These are phyloP conservation scores for Drosophila aldrichi DNA, from an alignment of 2,888 invertebrate genomes.

Conservation along the genomic window DNA sequence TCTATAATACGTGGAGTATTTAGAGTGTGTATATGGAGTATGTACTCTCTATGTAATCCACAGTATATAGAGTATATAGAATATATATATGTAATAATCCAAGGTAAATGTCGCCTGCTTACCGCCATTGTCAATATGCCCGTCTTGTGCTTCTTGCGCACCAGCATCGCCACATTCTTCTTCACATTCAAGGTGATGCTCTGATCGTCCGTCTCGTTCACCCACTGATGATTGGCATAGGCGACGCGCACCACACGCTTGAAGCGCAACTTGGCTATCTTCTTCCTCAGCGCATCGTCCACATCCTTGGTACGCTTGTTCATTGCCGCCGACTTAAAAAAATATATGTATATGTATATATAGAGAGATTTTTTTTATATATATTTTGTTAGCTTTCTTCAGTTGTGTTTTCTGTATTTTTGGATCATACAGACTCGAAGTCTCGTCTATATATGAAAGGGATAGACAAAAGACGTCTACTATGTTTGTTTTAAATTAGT, in stretches of 20 bases:
- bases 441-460: neutral
- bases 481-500: neutral
- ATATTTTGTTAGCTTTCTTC: neutral
- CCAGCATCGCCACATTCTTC: slow-evolving; percentile 62
- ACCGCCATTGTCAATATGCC: slow-evolving; percentile 62
- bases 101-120: slow-evolving; percentile 31
- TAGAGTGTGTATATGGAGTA: neutral
- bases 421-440: neutral
- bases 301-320: slow-evolving; percentile 41
- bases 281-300: slow-evolving; percentile 31
- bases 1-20: no score
- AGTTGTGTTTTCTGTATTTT: neutral
- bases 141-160: slow-evolving; percentile 62
- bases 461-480: neutral
- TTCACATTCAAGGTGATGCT: slow-evolving; percentile 59
- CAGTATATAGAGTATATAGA: neutral
- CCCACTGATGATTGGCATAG: slow-evolving; percentile 48
- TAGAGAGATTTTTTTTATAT: neutral
- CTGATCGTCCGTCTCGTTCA: slow-evolving; percentile 50
- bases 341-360: neutral
- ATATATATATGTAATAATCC: no score
- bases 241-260: slow-evolving; percentile 46
- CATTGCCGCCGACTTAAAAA: slow-evolving; percentile 13
- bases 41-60: no score
- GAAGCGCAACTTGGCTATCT: slow-evolving; percentile 45